A percentile compares a stretch with the other conserved stretches of the same genome.
Conservation (phyloP, 30 jellyfish, hydroid and myxozoan genomes). For the Hydractinia echinata region DNA sequence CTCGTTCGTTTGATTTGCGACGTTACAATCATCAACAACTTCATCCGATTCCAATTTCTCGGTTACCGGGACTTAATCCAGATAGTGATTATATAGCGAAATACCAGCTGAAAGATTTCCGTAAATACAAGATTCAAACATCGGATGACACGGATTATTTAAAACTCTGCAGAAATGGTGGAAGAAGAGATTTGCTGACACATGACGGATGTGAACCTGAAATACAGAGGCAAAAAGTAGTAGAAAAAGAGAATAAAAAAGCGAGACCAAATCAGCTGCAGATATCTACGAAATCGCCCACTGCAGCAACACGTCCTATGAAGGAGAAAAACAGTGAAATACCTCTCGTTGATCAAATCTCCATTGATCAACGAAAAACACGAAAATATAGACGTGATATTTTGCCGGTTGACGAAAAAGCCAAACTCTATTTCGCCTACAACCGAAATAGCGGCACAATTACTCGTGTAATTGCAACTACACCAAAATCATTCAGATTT, state of each 20-base stretch:
- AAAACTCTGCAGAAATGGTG: slow-evolving; percentile 29
- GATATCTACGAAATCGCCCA: neutral
- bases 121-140: slow-evolving; percentile 30
- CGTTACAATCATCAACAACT: slow-evolving; percentile 6
- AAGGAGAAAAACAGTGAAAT: neutral
- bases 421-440: slow-evolving; percentile 32
- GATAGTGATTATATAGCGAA: slow-evolving; percentile 70
- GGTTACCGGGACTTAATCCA: slow-evolving; percentile 89
- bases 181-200: slow-evolving; percentile 22
- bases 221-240: neutral
- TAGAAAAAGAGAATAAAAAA: neutral
- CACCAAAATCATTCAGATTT: slow-evolving; percentile 31
- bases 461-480: slow-evolving; percentile 40
- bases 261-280: neutral
- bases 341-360: slow-evolving; percentile 27
- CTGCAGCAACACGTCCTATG: neutral
- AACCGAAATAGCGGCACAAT: slow-evolving; percentile 32
- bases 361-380: neutral
- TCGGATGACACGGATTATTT: slow-evolving; percentile 15
- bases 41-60: slow-evolving; percentile 47
- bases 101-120: slow-evolving; percentile 69
- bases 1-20: neutral
- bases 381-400: slow-evolving; percentile 28
- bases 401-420: slow-evolving; percentile 35
- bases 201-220: slow-evolving; percentile 6